phyloP scores from a whole-genome alignment of 1,140 invertebrate species.

The Paraescarpia echinospica region DNA sequence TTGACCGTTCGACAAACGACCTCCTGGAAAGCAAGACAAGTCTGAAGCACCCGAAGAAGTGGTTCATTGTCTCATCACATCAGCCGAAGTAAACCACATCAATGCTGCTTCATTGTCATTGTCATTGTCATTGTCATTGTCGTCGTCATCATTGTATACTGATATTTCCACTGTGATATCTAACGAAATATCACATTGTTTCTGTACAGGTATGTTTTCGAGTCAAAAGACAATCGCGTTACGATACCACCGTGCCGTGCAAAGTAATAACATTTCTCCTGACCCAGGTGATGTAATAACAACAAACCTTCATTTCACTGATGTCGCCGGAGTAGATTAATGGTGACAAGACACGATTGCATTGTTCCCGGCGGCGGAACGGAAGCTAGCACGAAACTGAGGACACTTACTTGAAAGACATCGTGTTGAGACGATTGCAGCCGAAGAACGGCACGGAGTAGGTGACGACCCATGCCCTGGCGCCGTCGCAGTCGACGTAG shows the following conservation, averaged over 20 bases:
- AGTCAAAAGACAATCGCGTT: background rate
- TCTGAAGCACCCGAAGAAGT: background rate
- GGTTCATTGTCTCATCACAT: too few relatives aligned
- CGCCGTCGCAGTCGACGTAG: conserved; percentile 90
- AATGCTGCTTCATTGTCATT: too few relatives aligned
- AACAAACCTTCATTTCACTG: background rate
- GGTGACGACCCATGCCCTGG: conserved; percentile 93
- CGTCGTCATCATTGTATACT: background rate
- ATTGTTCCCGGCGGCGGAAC: background rate
- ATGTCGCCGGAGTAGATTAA: background rate
- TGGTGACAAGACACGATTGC: background rate
- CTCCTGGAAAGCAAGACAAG: background rate
- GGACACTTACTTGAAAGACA: conserved; percentile 16
- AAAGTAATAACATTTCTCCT: background rate
- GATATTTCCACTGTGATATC: background rate
- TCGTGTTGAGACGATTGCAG: conserved; percentile 47
- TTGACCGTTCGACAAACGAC: background rate
- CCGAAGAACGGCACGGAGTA: conserved; percentile 92
- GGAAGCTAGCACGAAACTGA: background rate
- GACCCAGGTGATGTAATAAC: background rate
- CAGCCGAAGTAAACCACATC: too few relatives aligned
- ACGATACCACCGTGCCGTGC: background rate
- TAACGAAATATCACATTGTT: background rate
- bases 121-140: background rate
- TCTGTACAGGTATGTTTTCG: background rate